Evolutionary conservation across 1,140 invertebrate genomes (phyloP).

Genomic region (Lithobius niger): DNA sequence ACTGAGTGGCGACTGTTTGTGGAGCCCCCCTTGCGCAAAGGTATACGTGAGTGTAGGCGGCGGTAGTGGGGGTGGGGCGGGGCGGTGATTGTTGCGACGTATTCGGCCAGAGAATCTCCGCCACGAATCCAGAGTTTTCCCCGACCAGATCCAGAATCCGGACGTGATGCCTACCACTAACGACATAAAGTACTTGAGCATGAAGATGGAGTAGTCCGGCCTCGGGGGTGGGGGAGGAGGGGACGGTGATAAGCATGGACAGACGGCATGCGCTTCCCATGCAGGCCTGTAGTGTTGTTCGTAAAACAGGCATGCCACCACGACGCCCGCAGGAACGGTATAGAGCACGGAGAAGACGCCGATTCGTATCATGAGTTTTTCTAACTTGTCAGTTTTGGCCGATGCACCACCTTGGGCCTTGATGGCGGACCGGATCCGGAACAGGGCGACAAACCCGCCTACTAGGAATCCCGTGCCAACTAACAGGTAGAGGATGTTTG

Average conservation of each 20-base stretch:
- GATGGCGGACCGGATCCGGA: conserved; percentile 30
- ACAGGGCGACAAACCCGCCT: conserved; percentile 31
- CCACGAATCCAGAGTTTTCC: conserved; percentile 56
- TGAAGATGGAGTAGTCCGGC: conserved; percentile 5
- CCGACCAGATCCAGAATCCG: no score
- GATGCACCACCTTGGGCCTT: conserved; percentile 26
- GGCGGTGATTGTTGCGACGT: no score
- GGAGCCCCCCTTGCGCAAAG: no score
- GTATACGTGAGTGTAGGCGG: no score
- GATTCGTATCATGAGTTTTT: no score
- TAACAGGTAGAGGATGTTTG: conserved; percentile 47
- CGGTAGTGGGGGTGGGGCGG: no score
- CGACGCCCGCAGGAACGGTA: conserved; percentile 34
- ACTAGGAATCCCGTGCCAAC: conserved; percentile 25
- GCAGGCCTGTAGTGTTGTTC: conserved; percentile 33
- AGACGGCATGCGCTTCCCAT: conserved; percentile 64
- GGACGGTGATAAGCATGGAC: conserved; percentile 37
- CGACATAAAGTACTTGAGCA: no score
- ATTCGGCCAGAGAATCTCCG: conserved; percentile 32
- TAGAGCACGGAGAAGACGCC: conserved; percentile 33
- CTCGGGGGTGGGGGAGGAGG: conserved; percentile 33
- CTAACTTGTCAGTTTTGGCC: conserved; percentile 29
- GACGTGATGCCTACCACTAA: conserved; percentile 44
- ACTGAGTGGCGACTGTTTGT: no score
- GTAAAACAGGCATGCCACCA: conserved; percentile 27